Percentiles rank a stretch among this genome's conserved stretches.
Evolutionary conservation across 2,888 invertebrate species (phyloP).

Genomic region (Rhaphigaster nebulosa): DNA sequence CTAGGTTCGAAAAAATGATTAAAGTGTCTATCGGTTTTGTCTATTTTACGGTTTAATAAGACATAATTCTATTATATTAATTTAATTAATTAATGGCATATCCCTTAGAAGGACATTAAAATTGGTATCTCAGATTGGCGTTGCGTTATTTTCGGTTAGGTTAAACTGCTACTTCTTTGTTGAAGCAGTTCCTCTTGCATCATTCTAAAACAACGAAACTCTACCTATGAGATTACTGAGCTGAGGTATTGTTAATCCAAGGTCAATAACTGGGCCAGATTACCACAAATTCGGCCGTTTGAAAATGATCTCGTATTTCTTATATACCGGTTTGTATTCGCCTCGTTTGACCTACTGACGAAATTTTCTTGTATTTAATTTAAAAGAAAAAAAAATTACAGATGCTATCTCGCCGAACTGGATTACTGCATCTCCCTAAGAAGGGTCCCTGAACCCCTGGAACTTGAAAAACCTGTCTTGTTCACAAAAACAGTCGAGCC

Average conservation of each 20-base stretch:
- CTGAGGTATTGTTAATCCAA: background rate
- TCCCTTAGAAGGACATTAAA: no score
- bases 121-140: no score
- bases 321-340: background rate
- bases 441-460: conserved; percentile 51
- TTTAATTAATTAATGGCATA: no score
- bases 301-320: background rate
- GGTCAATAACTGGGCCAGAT: background rate
- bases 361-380: background rate
- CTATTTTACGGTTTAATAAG: no score
- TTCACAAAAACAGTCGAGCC: conserved; percentile 46
- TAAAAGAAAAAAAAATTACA: background rate
- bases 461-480: conserved; percentile 58
- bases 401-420: background rate
- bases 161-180: background rate
- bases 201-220: background rate
- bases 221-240: background rate
- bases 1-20: background rate
- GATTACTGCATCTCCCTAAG: conserved; percentile 24
- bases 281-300: background rate
- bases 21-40: no score
- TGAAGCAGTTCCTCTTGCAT: background rate
- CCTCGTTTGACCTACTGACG: background rate
- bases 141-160: no score
- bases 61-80: no score